phyloP scores from a whole-genome alignment of 2,797 vertebrate species.

The Propithecus perrieri region DNA sequence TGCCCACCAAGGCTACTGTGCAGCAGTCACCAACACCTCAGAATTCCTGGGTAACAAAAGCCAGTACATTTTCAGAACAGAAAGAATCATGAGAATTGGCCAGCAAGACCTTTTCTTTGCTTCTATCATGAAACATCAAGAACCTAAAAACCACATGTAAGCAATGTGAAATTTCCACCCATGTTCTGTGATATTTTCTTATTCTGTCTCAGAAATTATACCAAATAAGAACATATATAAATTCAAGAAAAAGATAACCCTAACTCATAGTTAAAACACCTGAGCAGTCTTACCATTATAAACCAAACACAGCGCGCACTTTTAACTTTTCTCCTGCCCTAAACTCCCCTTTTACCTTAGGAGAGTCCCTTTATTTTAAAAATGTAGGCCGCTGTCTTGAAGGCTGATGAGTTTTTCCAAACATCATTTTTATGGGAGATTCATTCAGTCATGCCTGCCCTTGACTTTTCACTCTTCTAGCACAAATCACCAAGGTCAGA shows the following conservation, averaged over 20 bases:
- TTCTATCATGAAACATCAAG: neutral
- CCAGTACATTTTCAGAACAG: neutral
- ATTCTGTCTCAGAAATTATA: neutral
- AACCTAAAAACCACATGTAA: neutral
- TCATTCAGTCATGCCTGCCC: neutral
- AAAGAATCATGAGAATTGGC: neutral
- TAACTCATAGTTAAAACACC: neutral
- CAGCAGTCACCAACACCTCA: neutral
- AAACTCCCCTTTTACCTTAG: neutral
- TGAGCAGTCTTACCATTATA: neutral
- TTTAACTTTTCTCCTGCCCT: neutral
- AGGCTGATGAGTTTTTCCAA: neutral
- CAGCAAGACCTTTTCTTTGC: neutral
- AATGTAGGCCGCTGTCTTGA: neutral
- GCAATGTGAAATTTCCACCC: neutral
- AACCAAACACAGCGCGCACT: rapidly evolving
- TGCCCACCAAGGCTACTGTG: neutral
- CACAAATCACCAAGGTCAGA: neutral
- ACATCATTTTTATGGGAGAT: neutral
- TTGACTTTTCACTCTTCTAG: neutral
- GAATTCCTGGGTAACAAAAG: neutral
- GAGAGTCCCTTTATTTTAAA: neutral
- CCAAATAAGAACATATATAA: neutral
- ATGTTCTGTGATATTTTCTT: neutral
- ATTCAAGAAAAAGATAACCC: neutral